Evolutionary conservation across 2,113 vertebrate genomes (phyloP).

Genomic region (Chaenocephalus aceratus): DNA sequence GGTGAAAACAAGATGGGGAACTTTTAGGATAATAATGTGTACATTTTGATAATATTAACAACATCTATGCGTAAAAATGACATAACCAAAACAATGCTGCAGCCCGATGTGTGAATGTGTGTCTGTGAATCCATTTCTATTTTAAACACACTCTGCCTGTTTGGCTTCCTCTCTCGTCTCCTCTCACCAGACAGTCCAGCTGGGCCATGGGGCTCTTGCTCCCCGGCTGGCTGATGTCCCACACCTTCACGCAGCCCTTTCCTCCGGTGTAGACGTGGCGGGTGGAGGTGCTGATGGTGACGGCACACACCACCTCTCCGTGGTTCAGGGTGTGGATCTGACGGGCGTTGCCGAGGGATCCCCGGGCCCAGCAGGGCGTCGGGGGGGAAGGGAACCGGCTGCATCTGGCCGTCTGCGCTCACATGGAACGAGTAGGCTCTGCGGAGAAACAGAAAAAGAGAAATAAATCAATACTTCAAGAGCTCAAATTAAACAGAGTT

Average conservation of each 20-base stretch:
- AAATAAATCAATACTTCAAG: slow-evolving; percentile 25
- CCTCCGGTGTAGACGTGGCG: slow-evolving; percentile 62
- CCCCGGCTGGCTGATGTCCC: slow-evolving; percentile 90
- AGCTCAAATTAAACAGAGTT: slow-evolving; percentile 12
- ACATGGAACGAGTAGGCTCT: slow-evolving; percentile 85
- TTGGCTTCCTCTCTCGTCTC: slow-evolving; percentile 22
- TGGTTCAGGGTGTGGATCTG: slow-evolving; percentile 90
- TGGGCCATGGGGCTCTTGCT: slow-evolving; percentile 81
- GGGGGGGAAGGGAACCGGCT: slow-evolving; percentile 84
- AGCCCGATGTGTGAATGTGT: not conserved
- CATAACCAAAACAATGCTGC: slow-evolving; percentile 4
- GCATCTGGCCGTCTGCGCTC: slow-evolving; percentile 85
- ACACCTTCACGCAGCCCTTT: slow-evolving; percentile 93
- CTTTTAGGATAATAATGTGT: slow-evolving; percentile 34
- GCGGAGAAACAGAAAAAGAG: slow-evolving; percentile 3
- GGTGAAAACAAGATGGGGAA: slow-evolving; percentile 10
- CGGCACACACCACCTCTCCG: slow-evolving; percentile 79
- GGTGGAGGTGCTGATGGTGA: too few species aligned
- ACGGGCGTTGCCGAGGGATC: slow-evolving; percentile 88
- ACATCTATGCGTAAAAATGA: not conserved
- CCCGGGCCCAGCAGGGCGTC: slow-evolving; percentile 88
- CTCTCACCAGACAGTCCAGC: slow-evolving; percentile 83
- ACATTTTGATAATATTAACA: slow-evolving; percentile 27
- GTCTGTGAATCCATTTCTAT: not conserved
- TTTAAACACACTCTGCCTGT: not conserved